Base-by-base conservation (phyloP, 2,888 invertebrate genomes). In the Gonocerus acuteangulatus region DNA sequence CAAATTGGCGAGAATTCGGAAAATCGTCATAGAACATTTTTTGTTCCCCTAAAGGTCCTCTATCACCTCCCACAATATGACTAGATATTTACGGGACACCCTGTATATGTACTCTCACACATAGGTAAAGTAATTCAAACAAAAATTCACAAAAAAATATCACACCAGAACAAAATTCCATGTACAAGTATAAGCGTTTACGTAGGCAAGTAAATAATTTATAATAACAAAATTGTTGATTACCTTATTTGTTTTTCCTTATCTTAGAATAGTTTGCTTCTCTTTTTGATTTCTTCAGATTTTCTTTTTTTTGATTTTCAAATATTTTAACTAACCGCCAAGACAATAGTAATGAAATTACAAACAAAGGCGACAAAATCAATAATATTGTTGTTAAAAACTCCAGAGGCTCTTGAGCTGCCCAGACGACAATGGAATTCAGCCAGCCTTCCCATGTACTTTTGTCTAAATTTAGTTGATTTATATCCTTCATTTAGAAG, bases 241-340 rank as follows among this genome's bases (percentile, higher is more conserved):
- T 57, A 48, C 42, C 48, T 61, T 27, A 61, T 49, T 65, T 65
- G 36, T 62, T 65, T 61, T 65, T 65, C 32, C 65, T 48, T 2
- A 65, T 42, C 49, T 65, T 65, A 2, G 58, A 27, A 15, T 48
- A 61, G 18, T 62, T 64, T 9, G 64, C 59, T 63, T 76, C 75
- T 66, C 73, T 70, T 65, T 73, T 75, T 2, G 73, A 71, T 65
- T 73, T 73, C 21, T 59, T 58, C 18, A 48, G 16, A 32, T 61
- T 62, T 39, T 76, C 76, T 67, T 77, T 77, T 63, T 79, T 77
- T 67, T 78, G 75, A 22, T 74, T 73, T 66, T 78, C 77, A 63
- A 79, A 74, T 62, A 77, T 74, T 68, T 77, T 77, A 2, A 78
- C 76, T 42, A 79, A 71, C 64, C 77, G 75, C 76, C 77, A 79